Base-by-base conservation (phyloP, 2,797 vertebrate species). In the Eulemur rubriventer region DNA sequence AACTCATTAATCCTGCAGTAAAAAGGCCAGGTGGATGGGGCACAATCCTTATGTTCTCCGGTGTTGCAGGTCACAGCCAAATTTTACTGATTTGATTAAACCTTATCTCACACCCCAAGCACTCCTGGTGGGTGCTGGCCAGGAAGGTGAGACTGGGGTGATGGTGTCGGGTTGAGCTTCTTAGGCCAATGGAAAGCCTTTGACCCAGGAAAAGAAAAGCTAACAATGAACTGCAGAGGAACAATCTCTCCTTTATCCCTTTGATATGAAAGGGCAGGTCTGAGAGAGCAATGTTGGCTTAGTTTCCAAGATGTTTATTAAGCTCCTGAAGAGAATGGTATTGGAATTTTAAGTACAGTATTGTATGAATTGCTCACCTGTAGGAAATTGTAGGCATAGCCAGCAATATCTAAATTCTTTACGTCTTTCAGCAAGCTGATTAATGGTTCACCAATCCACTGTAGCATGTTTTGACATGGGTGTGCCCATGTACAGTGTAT, bases 161-260 rank as follows among this genome's bases (percentile, higher is more conserved):
- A 59, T 43, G 63, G 52, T 41, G 0, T 50, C 84, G 22, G n/a
- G 55, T 86, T 83, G 75, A 95, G 57, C 28, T 73, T 81, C 87
- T 97, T 94, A 91, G 87, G 48, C 28, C 69, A 63, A 90, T 91
- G 80, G 73, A 90, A 97, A 94, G 87, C 33, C 16, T 72, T 83
- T 65, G 81, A 91, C 79, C 59, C 46, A 50, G 81, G 67, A 75
- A 95, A 90, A 96, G 91, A 57, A 87, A 97, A 92, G 55, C 67
- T 75, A 84, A 96, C 57, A 80, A 70, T 90, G 79, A 90, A 61
- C 33, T 59, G 22, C 20, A 79, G 12, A 81, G 52, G 57, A 50
- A 91, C 26, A 63, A 55, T 7, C 26, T 72, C 84, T 80, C 0
- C 1, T 38, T 16, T 46, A 0, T 73, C 55, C n/a, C 35, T 90